Percentiles rank a stretch among this genome's conserved stretches.
Evolutionary conservation across 2,797 vertebrate genomes (phyloP).

Genomic region (Sciurus vulgaris): DNA sequence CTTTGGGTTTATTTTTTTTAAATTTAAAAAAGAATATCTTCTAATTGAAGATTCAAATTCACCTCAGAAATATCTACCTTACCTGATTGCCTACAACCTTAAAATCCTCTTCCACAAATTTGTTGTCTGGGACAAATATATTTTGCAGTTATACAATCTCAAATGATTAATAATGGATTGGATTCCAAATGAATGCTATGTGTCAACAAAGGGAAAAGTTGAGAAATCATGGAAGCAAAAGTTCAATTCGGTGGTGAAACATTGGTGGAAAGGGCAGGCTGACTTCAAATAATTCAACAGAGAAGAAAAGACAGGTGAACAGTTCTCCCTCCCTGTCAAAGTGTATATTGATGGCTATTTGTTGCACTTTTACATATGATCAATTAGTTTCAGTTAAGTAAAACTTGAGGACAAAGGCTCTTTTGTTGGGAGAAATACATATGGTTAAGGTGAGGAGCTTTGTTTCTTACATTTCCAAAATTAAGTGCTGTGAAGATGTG

Average conservation of each 20-base stretch:
- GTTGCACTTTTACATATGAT: neutral
- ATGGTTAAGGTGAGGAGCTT: neutral
- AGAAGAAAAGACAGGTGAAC: neutral
- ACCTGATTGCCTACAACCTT: neutral
- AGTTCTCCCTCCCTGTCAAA: neutral
- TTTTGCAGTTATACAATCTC: neutral
- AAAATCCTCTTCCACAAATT: neutral
- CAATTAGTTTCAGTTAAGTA: neutral
- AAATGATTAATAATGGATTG: neutral
- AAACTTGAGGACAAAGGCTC: neutral
- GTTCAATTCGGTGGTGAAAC: neutral
- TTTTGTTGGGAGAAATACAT: neutral
- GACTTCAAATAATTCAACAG: neutral
- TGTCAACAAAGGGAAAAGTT: neutral
- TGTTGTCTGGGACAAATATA: neutral
- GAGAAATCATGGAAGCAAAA: neutral
- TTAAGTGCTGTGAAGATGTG: neutral
- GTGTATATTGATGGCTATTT: neutral
- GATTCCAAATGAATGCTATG: neutral
- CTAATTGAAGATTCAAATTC: conserved; percentile 42
- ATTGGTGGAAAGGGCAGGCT: neutral
- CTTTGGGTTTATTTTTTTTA: neutral
- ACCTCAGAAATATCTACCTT: conserved; percentile 11
- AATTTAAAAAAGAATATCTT: neutral
- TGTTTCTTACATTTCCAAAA: neutral